Conservation (phyloP, 2,113 vertebrate genomes). For the Dissostichus mawsoni region DNA sequence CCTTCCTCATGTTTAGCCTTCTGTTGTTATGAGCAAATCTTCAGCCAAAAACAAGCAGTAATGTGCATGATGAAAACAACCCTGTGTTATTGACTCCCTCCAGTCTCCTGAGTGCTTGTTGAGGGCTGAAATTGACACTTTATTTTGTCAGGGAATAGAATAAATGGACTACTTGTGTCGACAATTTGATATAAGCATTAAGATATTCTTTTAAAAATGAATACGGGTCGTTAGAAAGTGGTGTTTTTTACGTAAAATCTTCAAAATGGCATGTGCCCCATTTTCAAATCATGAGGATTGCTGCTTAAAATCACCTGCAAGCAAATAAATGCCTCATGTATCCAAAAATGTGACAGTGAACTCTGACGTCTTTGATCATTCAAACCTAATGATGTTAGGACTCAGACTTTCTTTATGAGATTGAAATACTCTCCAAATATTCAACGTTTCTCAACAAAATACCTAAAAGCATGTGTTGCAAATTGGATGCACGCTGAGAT, state of each 20-base stretch:
- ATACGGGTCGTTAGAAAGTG: background rate
- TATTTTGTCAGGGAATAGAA: background rate
- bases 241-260: background rate
- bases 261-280: background rate
- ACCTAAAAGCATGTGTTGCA: too few relatives aligned
- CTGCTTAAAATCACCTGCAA: too few relatives aligned
- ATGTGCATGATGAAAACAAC: background rate
- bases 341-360: background rate
- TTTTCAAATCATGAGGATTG: too few relatives aligned
- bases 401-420: background rate
- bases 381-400: background rate
- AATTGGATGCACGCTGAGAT: too few relatives aligned
- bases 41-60: background rate
- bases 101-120: background rate
- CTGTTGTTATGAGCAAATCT: background rate
- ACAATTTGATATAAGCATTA: background rate
- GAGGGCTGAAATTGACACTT: background rate
- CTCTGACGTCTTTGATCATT: background rate
- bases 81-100: background rate
- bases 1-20: conserved; percentile 40
- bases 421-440: too few relatives aligned
- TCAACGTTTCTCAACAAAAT: too few relatives aligned
- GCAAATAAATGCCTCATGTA: too few relatives aligned
- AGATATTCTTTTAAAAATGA: background rate
- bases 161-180: too few relatives aligned